Evolutionary conservation across 2,113 vertebrate genomes (phyloP).

Genomic region (Pampusana beccarii): DNA sequence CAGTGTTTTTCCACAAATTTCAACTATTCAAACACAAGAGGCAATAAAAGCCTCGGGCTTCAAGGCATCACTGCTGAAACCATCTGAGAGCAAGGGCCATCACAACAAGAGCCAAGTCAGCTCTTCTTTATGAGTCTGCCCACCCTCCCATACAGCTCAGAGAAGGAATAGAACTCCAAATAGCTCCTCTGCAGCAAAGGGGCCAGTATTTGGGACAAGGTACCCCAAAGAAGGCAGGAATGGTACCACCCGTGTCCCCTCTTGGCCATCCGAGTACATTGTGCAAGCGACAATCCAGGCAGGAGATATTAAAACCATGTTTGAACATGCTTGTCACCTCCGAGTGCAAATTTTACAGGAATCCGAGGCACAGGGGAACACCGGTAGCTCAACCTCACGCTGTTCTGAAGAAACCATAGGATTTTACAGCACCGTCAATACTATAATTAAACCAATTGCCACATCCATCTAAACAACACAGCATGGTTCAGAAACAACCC

Average conservation of each 20-base stretch:
- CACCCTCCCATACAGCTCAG: not conserved
- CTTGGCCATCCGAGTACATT: fast-evolving
- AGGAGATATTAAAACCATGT: not conserved
- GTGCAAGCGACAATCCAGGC: not conserved
- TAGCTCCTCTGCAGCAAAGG: not conserved
- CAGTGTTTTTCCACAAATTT: not conserved
- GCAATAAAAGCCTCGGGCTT: not conserved
- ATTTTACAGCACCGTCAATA: not conserved
- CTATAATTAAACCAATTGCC: not conserved
- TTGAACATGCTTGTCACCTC: not conserved
- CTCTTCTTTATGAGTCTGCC: not conserved
- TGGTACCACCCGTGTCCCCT: fast-evolving
- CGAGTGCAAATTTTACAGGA: not conserved
- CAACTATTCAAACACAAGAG: not conserved
- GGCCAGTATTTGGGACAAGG: not conserved
- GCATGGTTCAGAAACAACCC: not conserved
- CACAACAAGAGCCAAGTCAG: not conserved
- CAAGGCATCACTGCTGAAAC: not conserved
- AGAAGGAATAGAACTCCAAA: not conserved
- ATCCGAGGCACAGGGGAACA: fast-evolving
- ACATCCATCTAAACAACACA: not conserved
- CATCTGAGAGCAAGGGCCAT: not conserved
- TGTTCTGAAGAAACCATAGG: not conserved
- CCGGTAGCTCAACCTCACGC: not conserved
- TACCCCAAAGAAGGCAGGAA: not conserved